Evolutionary conservation across 2,888 invertebrate genomes (phyloP).

Genomic region (Ochropleura leucogaster): DNA sequence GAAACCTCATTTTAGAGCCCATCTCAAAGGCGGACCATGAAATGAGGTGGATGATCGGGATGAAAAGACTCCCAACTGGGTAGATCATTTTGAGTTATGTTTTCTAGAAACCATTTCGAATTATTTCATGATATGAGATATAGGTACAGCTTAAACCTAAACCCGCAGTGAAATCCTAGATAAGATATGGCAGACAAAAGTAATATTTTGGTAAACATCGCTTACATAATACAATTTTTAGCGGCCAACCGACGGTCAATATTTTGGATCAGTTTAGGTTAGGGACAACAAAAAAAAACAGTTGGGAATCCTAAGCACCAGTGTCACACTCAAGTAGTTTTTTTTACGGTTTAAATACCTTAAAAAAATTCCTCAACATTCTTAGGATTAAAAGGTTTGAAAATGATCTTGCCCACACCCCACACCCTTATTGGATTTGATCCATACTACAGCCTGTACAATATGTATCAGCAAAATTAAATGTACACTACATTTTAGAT

Average conservation of each 20-base stretch:
- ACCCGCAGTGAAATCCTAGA: not conserved
- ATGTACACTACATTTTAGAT: conserved; percentile 90
- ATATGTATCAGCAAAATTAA: not conserved
- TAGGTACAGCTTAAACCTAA: not conserved
- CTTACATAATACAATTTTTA: conserved; percentile 2
- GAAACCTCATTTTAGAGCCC: not conserved
- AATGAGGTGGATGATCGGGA: not conserved
- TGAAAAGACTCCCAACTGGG: not conserved
- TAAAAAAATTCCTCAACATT: too few species aligned
- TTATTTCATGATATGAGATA: not conserved
- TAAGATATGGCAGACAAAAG: conserved; percentile 26
- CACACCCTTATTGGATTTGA: too few species aligned
- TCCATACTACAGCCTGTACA: too few species aligned
- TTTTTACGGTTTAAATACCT: too few species aligned
- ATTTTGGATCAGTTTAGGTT: not conserved
- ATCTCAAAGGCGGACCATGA: not conserved
- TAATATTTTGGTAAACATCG: conserved; percentile 6
- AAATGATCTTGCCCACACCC: too few species aligned
- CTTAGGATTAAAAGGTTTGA: too few species aligned
- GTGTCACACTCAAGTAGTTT: too few species aligned
- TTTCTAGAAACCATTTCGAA: not conserved
- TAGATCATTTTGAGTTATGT: not conserved
- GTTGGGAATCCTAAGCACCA: too few species aligned
- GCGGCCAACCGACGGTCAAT: conserved; percentile 9
- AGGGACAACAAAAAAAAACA: too few species aligned